Evolutionary conservation across 2,888 invertebrate species (phyloP), one percentile per base, ranked within the genome.

Genomic region (Temnothorax rugatulus): DNA sequence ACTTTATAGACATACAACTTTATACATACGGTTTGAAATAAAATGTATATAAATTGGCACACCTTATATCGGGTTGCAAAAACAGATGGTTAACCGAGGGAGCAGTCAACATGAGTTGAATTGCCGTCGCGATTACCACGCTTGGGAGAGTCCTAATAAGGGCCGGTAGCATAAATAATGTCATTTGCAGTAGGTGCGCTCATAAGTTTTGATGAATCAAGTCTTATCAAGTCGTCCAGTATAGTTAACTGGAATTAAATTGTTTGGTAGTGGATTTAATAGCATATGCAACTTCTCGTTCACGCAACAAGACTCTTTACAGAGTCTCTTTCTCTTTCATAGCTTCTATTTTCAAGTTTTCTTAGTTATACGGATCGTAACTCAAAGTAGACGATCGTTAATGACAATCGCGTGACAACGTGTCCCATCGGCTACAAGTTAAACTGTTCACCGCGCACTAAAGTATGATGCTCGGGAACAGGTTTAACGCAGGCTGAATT

Each of bases 151-250:
- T 74, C 75, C 86, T 87, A 89, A 89, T 86, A 89, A 89, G 86
- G 84, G 82, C 82, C 83, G 84, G 71, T 82, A 74, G 84, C 79
- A 83, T 84, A 86, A 89, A 89, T 84, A 85, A 89, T 89, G 88
- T 89, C 86, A 89, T 89, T 89, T 89, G 88, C 83, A 82, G 84
- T 83, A 89, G 84, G 79, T 71, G 44, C 84, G 76, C 83, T 21
- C 64, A 69, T 15, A 68, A 64, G 66, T 74, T 68, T 86, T 86
- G 81, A 84, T 82, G 84, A 87, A 77, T 86, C 81, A 84, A 68
- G 25, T 77, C 79, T 86, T 29, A 34, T 7, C 4, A 34, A 34
- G 34, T 41, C 41, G 8, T 87, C 63, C 74, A 13, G 21, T 64
- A 5, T 64, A 5, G 5, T 66, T 66, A 66, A 66, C 15, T 15